A percentile compares a stretch with the other conserved stretches of the same genome.
These are phyloP conservation scores for Chaenodraco wilsoni DNA, from an alignment of 2,797 vertebrate species.

Conservation along the genomic window DNA sequence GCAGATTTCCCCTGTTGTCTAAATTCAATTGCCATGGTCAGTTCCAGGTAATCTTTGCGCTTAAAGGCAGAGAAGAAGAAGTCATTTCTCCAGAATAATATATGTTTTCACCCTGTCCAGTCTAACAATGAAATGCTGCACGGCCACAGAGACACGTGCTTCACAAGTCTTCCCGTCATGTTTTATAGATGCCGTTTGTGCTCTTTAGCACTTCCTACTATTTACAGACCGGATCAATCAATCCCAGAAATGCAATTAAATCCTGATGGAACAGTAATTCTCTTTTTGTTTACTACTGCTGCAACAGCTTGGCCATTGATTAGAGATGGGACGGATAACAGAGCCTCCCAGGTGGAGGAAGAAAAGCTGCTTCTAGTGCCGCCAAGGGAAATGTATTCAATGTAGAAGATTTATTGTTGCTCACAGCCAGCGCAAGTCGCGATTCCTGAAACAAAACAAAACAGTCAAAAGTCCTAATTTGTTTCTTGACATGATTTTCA, in stretches of 20 bases:
- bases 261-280: slow-evolving; percentile 14
- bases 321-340: slow-evolving; percentile 34
- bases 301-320: slow-evolving; percentile 54
- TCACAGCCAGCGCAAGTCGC: neutral
- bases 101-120: slow-evolving; percentile 1
- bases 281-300: slow-evolving; percentile 49
- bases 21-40: slow-evolving; percentile 5
- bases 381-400: neutral
- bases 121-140: neutral
- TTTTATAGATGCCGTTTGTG: slow-evolving; percentile 1
- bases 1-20: slow-evolving; percentile 31
- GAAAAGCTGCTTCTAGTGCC: slow-evolving; percentile 40
- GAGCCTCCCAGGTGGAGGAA: slow-evolving; percentile 19
- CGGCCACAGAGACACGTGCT: neutral
- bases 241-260: slow-evolving; percentile 39
- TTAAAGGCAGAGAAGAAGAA: slow-evolving; percentile 18
- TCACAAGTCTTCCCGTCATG: neutral
- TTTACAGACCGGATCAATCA: slow-evolving; percentile 46
- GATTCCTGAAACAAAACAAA: neutral
- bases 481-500: neutral
- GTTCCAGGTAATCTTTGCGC: slow-evolving; percentile 18
- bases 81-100: slow-evolving; percentile 5
- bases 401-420: neutral
- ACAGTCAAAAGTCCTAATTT: neutral
- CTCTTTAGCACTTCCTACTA: slow-evolving; percentile 9